A percentile compares a stretch with the other conserved stretches of the same genome.
These are phyloP conservation scores for Magallana ariakensis DNA, from an alignment of 1,140 invertebrate species.

Conservation along the genomic window DNA sequence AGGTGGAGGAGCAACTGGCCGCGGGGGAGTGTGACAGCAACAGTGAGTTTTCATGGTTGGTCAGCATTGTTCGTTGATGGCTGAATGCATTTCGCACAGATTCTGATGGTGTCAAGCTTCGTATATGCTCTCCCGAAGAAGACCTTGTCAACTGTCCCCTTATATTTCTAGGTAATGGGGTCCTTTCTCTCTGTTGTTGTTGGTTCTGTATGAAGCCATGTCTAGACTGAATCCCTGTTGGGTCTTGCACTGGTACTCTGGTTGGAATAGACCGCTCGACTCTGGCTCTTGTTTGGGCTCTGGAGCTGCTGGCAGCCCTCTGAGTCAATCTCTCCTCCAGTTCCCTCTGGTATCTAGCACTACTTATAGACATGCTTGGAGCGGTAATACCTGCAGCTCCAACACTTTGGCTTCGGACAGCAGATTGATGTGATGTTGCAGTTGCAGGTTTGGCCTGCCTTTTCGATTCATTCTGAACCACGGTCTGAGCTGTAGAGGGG, in stretches of 20 bases:
- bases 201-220: background rate
- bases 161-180: background rate
- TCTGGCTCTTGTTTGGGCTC: background rate
- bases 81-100: background rate
- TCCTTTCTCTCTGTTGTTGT: background rate
- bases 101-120: background rate
- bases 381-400: background rate
- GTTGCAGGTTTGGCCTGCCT: background rate
- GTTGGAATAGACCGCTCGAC: background rate
- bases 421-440: background rate
- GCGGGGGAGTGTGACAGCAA: background rate
- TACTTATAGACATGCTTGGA: background rate
- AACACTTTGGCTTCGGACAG: background rate
- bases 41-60: background rate
- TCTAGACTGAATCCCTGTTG: background rate
- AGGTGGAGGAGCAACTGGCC: background rate
- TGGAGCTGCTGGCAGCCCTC: background rate
- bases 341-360: slow-evolving; percentile 4
- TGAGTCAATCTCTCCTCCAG: background rate
- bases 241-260: background rate
- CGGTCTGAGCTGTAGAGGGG: background rate
- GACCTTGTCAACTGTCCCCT: background rate
- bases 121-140: background rate
- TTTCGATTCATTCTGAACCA: background rate
- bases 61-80: background rate